These are phyloP conservation scores for Fistularia tabacaria DNA, from an alignment of 2,797 vertebrate species.

Conservation along the genomic window DNA sequence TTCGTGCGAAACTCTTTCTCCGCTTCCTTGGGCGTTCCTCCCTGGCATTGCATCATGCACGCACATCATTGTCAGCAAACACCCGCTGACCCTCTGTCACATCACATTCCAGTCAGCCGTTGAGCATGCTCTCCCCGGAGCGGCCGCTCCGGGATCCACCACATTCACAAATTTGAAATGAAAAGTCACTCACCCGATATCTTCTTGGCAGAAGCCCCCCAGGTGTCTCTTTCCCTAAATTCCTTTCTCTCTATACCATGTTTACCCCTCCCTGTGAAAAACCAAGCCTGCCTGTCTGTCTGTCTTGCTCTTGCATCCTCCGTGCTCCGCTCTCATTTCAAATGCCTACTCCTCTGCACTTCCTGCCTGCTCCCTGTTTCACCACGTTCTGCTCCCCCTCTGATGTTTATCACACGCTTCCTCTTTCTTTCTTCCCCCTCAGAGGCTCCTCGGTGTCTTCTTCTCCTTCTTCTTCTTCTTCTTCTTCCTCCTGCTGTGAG, in stretches of 20 bases:
- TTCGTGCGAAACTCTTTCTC: constrained; percentile 6
- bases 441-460: constrained; percentile 30
- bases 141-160: constrained; percentile 11
- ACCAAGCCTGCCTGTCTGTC: constrained; percentile 9
- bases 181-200: constrained; percentile 63
- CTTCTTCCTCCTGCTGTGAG: constrained; percentile 62
- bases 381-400: constrained; percentile 12
- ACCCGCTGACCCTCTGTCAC: constrained; percentile 70
- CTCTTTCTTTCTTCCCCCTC: constrained; percentile 29
- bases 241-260: constrained; percentile 56
- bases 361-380: constrained; percentile 27
- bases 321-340: constrained; percentile 43
- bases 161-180: constrained; percentile 11
- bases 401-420: constrained; percentile 34
- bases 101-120: constrained; percentile 50
- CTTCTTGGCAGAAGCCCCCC: constrained; percentile 34
- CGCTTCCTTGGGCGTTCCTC: constrained; percentile 56
- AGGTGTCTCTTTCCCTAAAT: constrained; percentile 50
- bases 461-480: no score
- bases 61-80: constrained; percentile 61
- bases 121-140: constrained; percentile 45
- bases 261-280: constrained; percentile 41
- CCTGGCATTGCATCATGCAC: constrained; percentile 58
- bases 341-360: constrained; percentile 36
- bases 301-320: constrained; percentile 22